Conservation (phyloP, 2,113 vertebrate species). For the Hypomesus transpacificus region DNA sequence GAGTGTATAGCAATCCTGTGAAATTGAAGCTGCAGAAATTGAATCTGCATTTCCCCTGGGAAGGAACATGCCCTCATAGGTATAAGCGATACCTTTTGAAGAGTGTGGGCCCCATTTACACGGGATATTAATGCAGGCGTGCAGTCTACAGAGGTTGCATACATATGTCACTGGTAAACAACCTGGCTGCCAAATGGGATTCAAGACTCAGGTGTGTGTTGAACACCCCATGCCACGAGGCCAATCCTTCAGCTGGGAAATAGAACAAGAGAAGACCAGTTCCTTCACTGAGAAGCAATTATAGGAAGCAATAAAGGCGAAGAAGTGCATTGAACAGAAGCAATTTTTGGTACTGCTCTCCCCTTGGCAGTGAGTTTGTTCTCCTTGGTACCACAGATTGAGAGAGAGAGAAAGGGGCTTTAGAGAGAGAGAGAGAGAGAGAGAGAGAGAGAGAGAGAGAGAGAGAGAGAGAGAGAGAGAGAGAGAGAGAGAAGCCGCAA, state of each 20-base stretch:
- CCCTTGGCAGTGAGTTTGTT: slow-evolving; percentile 64
- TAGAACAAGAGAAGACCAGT: slow-evolving; percentile 56
- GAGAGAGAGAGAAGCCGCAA: not conserved
- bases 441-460: slow-evolving; percentile 11
- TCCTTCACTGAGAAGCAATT: slow-evolving; percentile 71
- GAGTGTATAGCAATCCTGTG: no score
- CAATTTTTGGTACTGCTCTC: slow-evolving; percentile 64
- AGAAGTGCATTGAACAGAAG: slow-evolving; percentile 70
- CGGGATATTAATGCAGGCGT: not conserved
- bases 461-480: not conserved
- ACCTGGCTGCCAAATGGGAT: slow-evolving; percentile 42
- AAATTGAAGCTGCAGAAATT: no score
- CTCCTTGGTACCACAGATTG: slow-evolving; percentile 42
- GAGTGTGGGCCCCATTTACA: not conserved
- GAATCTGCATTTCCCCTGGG: no score
- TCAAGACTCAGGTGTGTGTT: slow-evolving; percentile 31
- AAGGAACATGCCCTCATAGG: not conserved
- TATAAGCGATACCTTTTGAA: not conserved
- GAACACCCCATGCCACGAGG: slow-evolving; percentile 38
- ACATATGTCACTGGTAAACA: not conserved
- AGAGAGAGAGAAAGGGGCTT: slow-evolving; percentile 19
- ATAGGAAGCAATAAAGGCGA: slow-evolving; percentile 69
- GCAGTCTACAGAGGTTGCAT: not conserved
- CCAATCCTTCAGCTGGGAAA: slow-evolving; percentile 44
- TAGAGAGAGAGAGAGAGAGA: slow-evolving; percentile 28